A percentile compares a stretch with the other conserved stretches of the same genome.
Evolutionary conservation across 2,113 vertebrate species (phyloP).

Genomic region (Clupea harengus): DNA sequence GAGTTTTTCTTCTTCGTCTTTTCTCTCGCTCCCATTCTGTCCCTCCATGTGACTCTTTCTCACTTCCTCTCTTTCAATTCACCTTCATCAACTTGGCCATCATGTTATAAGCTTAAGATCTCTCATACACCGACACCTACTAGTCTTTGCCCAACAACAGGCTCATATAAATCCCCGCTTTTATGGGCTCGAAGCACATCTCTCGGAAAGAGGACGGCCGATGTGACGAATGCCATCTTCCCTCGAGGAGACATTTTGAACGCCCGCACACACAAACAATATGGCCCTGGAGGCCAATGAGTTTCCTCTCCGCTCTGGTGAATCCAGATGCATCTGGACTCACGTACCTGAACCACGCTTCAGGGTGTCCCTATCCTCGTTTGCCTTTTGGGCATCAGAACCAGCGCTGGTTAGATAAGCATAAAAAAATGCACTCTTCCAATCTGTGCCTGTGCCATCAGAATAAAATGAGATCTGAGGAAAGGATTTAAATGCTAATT

Average conservation of each 20-base stretch:
- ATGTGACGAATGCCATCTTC: background rate
- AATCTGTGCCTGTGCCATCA: background rate
- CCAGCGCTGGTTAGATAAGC: background rate
- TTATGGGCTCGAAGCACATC: slow-evolving; percentile 2
- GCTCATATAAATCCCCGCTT: background rate
- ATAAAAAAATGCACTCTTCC: background rate
- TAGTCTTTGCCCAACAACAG: background rate
- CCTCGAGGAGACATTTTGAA: background rate
- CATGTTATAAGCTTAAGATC: slow-evolving; percentile 8
- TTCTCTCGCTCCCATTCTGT: background rate
- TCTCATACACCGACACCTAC: background rate
- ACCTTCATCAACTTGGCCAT: background rate
- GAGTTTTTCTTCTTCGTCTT: background rate
- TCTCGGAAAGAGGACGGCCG: background rate
- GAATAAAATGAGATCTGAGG: background rate
- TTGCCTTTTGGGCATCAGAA: background rate
- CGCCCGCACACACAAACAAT: slow-evolving; percentile 2
- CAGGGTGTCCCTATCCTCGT: slow-evolving; percentile 6
- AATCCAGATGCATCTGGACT: background rate
- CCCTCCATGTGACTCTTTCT: background rate
- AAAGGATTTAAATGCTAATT: background rate
- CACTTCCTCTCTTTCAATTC: background rate
- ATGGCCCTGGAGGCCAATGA: slow-evolving; percentile 8
- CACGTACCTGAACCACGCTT: background rate
- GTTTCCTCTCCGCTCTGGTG: background rate